Conservation (phyloP, 2,888 invertebrate species). For the Hoplodrina ambigua region DNA sequence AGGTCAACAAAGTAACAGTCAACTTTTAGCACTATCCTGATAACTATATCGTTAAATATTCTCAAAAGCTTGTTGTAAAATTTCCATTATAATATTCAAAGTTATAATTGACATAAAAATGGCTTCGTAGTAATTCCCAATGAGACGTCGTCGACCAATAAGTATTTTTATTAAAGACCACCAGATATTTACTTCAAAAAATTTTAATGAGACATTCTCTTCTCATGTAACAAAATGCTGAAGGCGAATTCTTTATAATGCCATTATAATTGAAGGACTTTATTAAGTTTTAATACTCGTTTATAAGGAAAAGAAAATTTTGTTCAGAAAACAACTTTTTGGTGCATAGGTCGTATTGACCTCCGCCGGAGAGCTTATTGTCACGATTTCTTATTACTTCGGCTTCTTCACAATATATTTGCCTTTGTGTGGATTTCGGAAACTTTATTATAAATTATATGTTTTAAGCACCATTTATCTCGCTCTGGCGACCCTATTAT, state of each 20-base stretch:
- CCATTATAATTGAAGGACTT: conserved; percentile 59
- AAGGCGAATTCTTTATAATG: conserved; percentile 62
- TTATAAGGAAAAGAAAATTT: conserved; percentile 39
- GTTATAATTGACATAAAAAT: conserved; percentile 71
- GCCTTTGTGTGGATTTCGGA: conserved; percentile 14
- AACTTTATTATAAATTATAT: conserved; percentile 13
- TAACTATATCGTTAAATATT: not conserved
- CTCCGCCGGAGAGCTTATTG: conserved; percentile 21
- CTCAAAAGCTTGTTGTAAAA: conserved; percentile 20
- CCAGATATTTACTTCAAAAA: conserved; percentile 66
- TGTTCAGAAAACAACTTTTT: conserved; percentile 33
- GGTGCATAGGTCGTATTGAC: conserved; percentile 17
- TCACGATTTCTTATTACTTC: conserved; percentile 20
- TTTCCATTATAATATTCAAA: conserved; percentile 55
- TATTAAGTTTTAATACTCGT: conserved; percentile 50
- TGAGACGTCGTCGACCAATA: conserved; percentile 62
- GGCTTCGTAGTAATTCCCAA: conserved; percentile 65
- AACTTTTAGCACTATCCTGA: not conserved
- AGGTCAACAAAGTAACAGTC: not conserved
- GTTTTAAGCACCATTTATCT: conserved; percentile 18
- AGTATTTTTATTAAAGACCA: conserved; percentile 68
- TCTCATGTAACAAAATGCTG: conserved; percentile 67
- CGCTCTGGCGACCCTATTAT: conserved; percentile 19
- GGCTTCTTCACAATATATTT: conserved; percentile 14
- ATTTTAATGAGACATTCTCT: conserved; percentile 74